phyloP scores from a whole-genome alignment of 1,140 invertebrate genomes.

The Anoplophora glabripennis region DNA sequence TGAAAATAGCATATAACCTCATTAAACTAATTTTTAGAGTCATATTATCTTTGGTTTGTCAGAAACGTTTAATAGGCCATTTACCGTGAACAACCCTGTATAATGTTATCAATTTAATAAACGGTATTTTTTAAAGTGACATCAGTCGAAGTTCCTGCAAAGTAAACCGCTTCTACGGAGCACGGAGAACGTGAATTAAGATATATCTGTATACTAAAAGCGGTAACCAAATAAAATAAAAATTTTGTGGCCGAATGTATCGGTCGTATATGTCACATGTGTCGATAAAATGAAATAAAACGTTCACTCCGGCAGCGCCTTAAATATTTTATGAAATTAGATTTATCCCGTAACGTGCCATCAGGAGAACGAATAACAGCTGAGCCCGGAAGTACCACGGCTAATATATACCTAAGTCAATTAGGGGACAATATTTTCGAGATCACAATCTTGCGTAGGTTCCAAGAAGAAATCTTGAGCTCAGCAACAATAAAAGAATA shows the following conservation, averaged over 20 bases:
- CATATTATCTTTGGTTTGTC: too few species aligned
- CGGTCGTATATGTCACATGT: conserved; percentile 27
- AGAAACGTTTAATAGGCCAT: too few species aligned
- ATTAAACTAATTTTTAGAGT: too few species aligned
- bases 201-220: conserved; percentile 22
- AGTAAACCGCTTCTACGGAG: conserved; percentile 4
- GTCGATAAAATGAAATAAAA: conserved; percentile 20
- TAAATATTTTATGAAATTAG: conserved; percentile 28
- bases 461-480: too few species aligned
- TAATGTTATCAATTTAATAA: too few species aligned
- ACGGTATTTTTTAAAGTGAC: neutral
- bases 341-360: conserved; percentile 14
- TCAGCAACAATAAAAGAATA: too few species aligned
- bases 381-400: too few species aligned
- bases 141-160: conserved; percentile 10
- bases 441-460: too few species aligned
- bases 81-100: too few species aligned
- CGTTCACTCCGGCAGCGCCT: neutral
- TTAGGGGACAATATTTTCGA: too few species aligned
- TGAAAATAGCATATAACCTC: too few species aligned
- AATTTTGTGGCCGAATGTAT: conserved; percentile 21
- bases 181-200: conserved; percentile 18
- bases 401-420: too few species aligned
- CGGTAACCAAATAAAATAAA: conserved; percentile 22
- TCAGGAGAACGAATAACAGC: neutral